phyloP scores from a whole-genome alignment of 2,797 vertebrate species.

The Sphenopsis melanotis region DNA sequence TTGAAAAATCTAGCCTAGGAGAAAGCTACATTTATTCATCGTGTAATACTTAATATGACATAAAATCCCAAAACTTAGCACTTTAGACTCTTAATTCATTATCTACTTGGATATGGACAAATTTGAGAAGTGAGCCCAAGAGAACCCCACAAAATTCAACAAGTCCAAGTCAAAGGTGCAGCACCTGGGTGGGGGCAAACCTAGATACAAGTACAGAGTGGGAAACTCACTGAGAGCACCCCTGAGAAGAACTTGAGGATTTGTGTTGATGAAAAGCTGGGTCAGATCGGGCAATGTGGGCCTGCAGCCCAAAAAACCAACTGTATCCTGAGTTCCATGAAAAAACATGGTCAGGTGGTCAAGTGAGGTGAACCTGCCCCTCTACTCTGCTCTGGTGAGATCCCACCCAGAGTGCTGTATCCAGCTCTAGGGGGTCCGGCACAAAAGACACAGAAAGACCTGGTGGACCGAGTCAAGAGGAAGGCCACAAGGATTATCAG shows the following conservation, averaged over 20 bases:
- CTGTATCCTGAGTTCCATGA: neutral
- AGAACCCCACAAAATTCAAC: neutral
- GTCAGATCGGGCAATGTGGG: neutral
- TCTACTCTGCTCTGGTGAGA: neutral
- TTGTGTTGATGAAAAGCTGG: neutral
- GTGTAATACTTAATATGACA: neutral
- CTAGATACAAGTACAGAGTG: neutral
- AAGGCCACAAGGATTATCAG: neutral
- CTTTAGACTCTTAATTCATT: neutral
- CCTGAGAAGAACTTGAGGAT: neutral
- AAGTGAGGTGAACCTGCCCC: neutral
- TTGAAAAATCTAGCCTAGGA: neutral
- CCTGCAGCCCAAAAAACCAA: neutral
- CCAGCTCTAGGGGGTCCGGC: neutral
- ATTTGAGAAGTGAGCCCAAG: neutral
- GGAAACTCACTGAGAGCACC: neutral
- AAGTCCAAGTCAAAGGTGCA: neutral
- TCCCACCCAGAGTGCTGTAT: neutral
- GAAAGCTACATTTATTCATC: neutral
- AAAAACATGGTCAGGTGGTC: neutral
- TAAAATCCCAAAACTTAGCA: neutral
- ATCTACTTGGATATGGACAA: neutral
- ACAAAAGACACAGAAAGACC: neutral
- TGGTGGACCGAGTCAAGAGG: accelerated
- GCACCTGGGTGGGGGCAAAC: accelerated